Conservation (phyloP, 2,888 invertebrate species). For the Danaus chrysippus region DNA sequence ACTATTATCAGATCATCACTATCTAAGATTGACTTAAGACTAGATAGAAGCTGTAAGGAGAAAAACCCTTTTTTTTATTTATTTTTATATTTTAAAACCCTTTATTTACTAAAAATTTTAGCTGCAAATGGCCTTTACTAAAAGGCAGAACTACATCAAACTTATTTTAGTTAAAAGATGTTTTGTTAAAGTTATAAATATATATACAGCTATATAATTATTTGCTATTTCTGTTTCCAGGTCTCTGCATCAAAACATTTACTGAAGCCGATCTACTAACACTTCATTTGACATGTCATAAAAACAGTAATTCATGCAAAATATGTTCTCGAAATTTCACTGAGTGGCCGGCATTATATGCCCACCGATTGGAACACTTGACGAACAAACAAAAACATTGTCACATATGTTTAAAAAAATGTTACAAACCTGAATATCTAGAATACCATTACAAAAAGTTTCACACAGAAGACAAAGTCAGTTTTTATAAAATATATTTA, state of each 20-base stretch:
- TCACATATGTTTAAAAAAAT: conserved; percentile 46
- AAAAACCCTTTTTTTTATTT: too few relatives aligned
- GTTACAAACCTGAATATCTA: conserved; percentile 33
- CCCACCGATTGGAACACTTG: conserved; percentile 51
- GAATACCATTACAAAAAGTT: conserved; percentile 51
- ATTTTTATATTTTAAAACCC: too few relatives aligned
- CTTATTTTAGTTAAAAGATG: too few relatives aligned
- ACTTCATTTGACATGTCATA: conserved; percentile 50
- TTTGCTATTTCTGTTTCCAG: conserved; percentile 32
- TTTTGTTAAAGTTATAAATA: too few relatives aligned
- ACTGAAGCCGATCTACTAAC: conserved; percentile 32
- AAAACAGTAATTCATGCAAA: conserved; percentile 38
- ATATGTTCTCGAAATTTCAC: conserved; percentile 41
- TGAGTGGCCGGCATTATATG: conserved; percentile 45
- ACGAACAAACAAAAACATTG: conserved; percentile 40
- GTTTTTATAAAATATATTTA: background rate
- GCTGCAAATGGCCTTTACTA: too few relatives aligned
- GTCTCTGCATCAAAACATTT: conserved; percentile 44
- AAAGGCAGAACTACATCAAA: too few relatives aligned
- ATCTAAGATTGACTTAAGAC: too few relatives aligned
- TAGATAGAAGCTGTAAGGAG: too few relatives aligned
- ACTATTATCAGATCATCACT: too few relatives aligned
- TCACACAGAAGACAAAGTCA: conserved; percentile 43
- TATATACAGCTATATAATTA: too few relatives aligned
- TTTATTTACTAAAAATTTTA: too few relatives aligned